Conservation (phyloP, 2,888 invertebrate species). For the Malachius bipustulatus region DNA sequence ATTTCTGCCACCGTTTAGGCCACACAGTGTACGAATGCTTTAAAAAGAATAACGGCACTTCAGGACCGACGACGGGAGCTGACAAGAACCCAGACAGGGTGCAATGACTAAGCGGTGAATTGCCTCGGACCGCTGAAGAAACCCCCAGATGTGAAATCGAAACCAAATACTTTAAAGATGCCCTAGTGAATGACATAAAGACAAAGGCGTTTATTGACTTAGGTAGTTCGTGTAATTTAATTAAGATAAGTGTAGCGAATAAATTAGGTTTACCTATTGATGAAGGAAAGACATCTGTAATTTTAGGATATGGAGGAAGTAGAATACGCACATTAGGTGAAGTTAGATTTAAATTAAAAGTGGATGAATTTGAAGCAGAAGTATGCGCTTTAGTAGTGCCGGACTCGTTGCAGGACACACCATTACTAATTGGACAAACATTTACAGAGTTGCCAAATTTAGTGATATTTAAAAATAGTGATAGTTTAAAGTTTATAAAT, state of each 20-base stretch:
- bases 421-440: conserved; percentile 17
- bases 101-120: no score
- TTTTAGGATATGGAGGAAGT: conserved; percentile 16
- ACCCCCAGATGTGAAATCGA: background rate
- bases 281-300: background rate
- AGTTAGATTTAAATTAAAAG: conserved; percentile 9
- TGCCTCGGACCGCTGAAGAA: background rate
- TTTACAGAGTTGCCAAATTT: conserved; percentile 18
- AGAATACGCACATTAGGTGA: conserved; percentile 14
- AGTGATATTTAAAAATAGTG: conserved; percentile 15
- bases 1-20: no score
- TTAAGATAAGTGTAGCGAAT: conserved; percentile 11
- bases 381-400: conserved; percentile 16
- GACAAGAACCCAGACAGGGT: no score
- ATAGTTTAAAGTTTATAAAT: background rate
- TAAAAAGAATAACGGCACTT: no score
- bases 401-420: conserved; percentile 14
- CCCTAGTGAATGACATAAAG: conserved; percentile 12
- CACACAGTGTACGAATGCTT: no score
- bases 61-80: no score
- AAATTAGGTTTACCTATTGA: conserved; percentile 1
- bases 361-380: conserved; percentile 15
- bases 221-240: conserved; percentile 15
- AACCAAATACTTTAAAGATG: conserved; percentile 12
- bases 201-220: conserved; percentile 17